Evolutionary conservation across 1,140 invertebrate species (phyloP).

Genomic region (Drosophila oshimai): DNA sequence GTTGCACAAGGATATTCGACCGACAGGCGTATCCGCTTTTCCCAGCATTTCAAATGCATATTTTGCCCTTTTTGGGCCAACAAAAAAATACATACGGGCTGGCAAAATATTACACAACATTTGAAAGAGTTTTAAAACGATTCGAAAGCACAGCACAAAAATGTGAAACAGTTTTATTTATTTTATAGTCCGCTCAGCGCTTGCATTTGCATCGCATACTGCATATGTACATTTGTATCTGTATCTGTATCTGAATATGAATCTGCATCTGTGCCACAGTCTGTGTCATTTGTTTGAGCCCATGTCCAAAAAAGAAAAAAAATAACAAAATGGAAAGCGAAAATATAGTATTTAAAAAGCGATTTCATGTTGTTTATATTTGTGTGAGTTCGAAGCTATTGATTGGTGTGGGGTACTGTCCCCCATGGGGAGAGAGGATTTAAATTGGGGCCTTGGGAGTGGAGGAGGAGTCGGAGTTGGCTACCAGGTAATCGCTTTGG

Average conservation of each 20-base stretch:
- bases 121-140: constrained; percentile 55
- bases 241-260: constrained; percentile 19
- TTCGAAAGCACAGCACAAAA: constrained; percentile 46
- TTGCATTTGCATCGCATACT: constrained; percentile 10
- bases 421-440: background rate
- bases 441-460: background rate
- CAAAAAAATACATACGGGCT: constrained; percentile 46
- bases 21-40: constrained; percentile 14
- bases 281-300: constrained; percentile 41
- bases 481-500: constrained; percentile 20
- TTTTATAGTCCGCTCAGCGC: constrained; percentile 26
- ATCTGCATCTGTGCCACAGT: constrained; percentile 18
- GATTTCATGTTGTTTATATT: constrained; percentile 46
- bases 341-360: constrained; percentile 54
- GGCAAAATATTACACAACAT: constrained; percentile 59
- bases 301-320: background rate
- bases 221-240: constrained; percentile 5
- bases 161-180: constrained; percentile 52
- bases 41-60: constrained; percentile 27
- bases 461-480: background rate
- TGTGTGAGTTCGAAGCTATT: constrained; percentile 34
- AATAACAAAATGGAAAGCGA: constrained; percentile 16
- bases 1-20: constrained; percentile 37
- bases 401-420: constrained; percentile 11
- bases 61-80: background rate